phyloP scores from a whole-genome alignment of 2,797 vertebrate genomes.

The Chrysocyon brachyurus region DNA sequence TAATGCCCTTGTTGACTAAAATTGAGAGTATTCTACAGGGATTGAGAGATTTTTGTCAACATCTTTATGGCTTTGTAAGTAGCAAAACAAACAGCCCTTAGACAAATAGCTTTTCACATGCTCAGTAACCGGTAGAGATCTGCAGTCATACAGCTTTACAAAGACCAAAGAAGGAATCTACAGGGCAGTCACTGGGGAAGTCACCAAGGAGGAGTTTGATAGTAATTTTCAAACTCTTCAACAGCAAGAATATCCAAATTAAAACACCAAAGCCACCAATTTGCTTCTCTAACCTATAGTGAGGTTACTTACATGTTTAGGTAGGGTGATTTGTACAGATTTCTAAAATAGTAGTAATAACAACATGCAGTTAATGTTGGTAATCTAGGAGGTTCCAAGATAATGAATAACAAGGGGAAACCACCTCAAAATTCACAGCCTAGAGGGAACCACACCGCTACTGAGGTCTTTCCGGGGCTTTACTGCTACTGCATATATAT shows the following conservation, averaged over 20 bases:
- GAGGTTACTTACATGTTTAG: neutral
- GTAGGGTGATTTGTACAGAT: neutral
- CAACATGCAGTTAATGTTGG: neutral
- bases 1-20: slow-evolving; percentile 24
- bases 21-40: neutral
- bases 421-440: neutral
- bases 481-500: neutral
- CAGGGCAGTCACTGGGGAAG: neutral
- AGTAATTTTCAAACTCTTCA: neutral
- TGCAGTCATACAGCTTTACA: neutral
- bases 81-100: neutral
- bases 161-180: neutral
- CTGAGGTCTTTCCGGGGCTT: neutral
- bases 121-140: slow-evolving; percentile 8
- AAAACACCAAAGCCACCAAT: neutral
- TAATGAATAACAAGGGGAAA: neutral
- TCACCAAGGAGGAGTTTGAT: neutral
- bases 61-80: neutral
- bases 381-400: neutral
- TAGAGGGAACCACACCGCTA: neutral
- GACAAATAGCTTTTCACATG: neutral
- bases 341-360: slow-evolving; percentile 1
- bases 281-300: neutral
- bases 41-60: neutral
- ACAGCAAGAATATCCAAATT: neutral